Percentiles rank a stretch among this genome's conserved stretches.
These are phyloP conservation scores for Rhinopomastus cyanomelas DNA, from an alignment of 2,113 vertebrate genomes.

Conservation along the genomic window DNA sequence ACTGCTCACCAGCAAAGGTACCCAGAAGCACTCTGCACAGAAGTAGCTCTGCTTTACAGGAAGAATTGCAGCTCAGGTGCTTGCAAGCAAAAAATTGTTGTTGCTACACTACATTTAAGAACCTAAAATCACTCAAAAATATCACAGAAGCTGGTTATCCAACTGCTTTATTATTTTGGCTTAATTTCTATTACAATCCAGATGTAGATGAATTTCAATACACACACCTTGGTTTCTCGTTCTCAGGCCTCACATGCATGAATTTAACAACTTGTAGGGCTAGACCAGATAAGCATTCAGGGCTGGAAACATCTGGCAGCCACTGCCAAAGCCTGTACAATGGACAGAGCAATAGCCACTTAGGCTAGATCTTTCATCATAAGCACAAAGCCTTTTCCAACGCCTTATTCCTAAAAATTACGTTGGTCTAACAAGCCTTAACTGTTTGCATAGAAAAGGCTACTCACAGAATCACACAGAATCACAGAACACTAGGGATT, in stretches of 20 bases:
- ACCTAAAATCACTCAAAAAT: not conserved
- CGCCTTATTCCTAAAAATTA: not conserved
- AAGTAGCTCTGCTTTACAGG: not conserved
- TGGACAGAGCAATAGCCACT: not conserved
- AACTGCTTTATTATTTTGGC: not conserved
- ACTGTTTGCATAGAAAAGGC: not conserved
- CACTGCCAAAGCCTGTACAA: not conserved
- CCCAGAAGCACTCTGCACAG: not conserved
- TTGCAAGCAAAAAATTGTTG: not conserved
- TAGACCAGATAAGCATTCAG: not conserved
- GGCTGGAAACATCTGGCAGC: not conserved
- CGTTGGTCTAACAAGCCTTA: not conserved
- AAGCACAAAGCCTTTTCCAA: not conserved
- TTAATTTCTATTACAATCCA: not conserved
- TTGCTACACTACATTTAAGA: not conserved
- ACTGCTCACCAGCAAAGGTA: not conserved
- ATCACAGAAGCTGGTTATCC: not conserved
- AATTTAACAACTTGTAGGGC: not conserved
- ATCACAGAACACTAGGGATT: too few species aligned
- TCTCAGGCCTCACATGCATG: not conserved
- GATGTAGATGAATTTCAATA: not conserved
- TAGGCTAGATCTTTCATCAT: not conserved
- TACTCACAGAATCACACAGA: too few species aligned
- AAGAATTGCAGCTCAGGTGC: constrained; percentile 17
- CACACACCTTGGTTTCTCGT: not conserved